These are phyloP conservation scores for Trichonephila clavipes DNA, from an alignment of 1,140 invertebrate genomes.

Conservation along the genomic window DNA sequence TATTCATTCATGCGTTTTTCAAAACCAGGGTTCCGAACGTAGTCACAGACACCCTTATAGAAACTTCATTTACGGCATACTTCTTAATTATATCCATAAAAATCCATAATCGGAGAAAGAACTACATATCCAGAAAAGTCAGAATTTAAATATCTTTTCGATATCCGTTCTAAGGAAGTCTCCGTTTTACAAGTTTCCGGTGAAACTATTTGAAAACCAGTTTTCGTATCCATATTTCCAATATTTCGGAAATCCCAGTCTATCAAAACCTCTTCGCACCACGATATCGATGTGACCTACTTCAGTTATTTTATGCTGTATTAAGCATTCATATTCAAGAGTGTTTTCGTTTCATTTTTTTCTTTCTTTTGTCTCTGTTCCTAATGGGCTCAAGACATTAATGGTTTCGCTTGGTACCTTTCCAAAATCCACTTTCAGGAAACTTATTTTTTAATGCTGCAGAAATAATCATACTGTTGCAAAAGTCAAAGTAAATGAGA, in stretches of 20 bases:
- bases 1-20: too few relatives aligned
- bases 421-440: slow-evolving; percentile 45
- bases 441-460: not conserved
- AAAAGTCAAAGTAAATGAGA: not conserved
- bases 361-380: not conserved
- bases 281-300: slow-evolving; percentile 65
- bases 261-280: not conserved
- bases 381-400: slow-evolving; percentile 61
- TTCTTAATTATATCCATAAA: too few relatives aligned
- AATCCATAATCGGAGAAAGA: too few relatives aligned
- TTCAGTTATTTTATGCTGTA: slow-evolving; percentile 50
- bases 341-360: slow-evolving; percentile 2
- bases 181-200: too few relatives aligned
- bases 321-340: slow-evolving; percentile 21
- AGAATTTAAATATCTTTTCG: too few relatives aligned
- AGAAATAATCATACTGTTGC: not conserved
- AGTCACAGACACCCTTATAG: too few relatives aligned
- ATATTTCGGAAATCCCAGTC: not conserved
- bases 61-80: too few relatives aligned
- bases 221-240: not conserved
- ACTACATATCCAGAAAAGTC: too few relatives aligned
- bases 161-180: too few relatives aligned
- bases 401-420: slow-evolving; percentile 33
- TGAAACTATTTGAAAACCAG: not conserved
- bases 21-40: too few relatives aligned